Evolutionary conservation across 2,888 invertebrate genomes (phyloP).

Genomic region (Lasioglossum leucozonium): DNA sequence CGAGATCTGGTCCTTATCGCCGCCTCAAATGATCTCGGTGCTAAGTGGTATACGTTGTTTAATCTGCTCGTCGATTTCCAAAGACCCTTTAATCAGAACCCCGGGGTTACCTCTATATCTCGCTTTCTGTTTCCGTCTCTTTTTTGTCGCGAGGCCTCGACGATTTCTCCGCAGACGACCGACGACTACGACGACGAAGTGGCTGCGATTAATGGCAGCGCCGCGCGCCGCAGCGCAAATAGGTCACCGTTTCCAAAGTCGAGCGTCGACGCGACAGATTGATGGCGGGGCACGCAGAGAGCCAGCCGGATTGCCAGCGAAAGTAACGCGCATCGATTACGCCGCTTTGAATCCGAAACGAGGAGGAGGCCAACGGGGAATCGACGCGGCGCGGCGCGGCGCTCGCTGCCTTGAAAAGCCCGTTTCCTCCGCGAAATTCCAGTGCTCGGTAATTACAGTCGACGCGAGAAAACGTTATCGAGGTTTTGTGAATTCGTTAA

Average conservation of each 20-base stretch:
- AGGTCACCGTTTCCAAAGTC: slow-evolving; percentile 23
- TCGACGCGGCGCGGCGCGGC: slow-evolving; percentile 16
- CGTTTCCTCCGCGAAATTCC: neutral
- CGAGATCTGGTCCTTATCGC: neutral
- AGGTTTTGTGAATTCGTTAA: too few relatives aligned
- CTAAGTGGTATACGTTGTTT: slow-evolving; percentile 16
- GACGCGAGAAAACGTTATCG: too few relatives aligned
- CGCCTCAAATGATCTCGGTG: neutral
- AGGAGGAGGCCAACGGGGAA: slow-evolving; percentile 22
- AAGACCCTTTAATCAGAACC: slow-evolving; percentile 7
- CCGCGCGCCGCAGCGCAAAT: neutral
- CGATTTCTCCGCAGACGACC: slow-evolving; percentile 6
- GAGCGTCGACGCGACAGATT: slow-evolving; percentile 1
- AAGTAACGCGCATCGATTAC: slow-evolving; percentile 45
- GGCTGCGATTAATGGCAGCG: slow-evolving; percentile 6
- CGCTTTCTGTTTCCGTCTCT: neutral
- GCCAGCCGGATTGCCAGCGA: slow-evolving; percentile 6
- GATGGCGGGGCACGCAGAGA: neutral
- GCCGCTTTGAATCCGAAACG: slow-evolving; percentile 40
- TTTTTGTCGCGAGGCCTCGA: neutral
- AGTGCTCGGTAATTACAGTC: neutral
- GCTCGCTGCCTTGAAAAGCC: neutral
- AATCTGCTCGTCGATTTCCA: slow-evolving; percentile 6
- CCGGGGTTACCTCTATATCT: neutral
- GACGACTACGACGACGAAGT: neutral